Evolutionary conservation across 2,888 invertebrate species (phyloP), one percentile per base, ranked within the genome.

Genomic region (Dolichopus griseipennis): DNA sequence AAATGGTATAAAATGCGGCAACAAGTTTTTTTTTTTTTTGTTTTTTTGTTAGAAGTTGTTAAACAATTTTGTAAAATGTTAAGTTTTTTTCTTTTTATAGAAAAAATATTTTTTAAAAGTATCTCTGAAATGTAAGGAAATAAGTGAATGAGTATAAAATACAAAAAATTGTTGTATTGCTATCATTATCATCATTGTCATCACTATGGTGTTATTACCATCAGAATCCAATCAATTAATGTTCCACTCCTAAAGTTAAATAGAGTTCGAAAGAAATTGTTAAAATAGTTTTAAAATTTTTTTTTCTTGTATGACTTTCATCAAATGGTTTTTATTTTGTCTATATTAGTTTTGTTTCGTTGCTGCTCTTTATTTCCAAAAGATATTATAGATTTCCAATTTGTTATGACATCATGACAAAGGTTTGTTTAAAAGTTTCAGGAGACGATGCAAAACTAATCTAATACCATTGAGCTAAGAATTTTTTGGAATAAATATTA

Each of bases 191-290:
- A n/a, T 52, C 52, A 15, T 52, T 52, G 15, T 52, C 52, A 52
- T 52, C 52, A 52, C 18, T 15, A 52, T 41, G 15, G 41, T 15
- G 15, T 41, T 15, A 41, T 41, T n/a, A 52, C 2, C 15, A 52
- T 52, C n/a, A 52, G n/a, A 52, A 52, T 52, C 52, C 52, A 52
- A 52, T 52, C 52, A 52, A 52, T 52, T 52, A 52, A 52, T 52
- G 52, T 52, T 52, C n/a, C 52, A 52, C n/a, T 52, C n/a, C n/a
- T 52, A 52, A 52, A 52, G 52, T n/a, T 52, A 52, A 52, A 52
- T 52, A 52, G 52, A 52, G 52, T 15, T 18, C 18, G 18, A 18
- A 52, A n/a, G n/a, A 52, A 52, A 52, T 52, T 52, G 2, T 52
- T 52, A 18, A 52, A 52, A 52, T 52, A 52, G 15, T 52, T 52